Percentiles rank a stretch among this genome's conserved stretches.
Conservation (phyloP, 2,113 vertebrate genomes). For the Sander vitreus region DNA sequence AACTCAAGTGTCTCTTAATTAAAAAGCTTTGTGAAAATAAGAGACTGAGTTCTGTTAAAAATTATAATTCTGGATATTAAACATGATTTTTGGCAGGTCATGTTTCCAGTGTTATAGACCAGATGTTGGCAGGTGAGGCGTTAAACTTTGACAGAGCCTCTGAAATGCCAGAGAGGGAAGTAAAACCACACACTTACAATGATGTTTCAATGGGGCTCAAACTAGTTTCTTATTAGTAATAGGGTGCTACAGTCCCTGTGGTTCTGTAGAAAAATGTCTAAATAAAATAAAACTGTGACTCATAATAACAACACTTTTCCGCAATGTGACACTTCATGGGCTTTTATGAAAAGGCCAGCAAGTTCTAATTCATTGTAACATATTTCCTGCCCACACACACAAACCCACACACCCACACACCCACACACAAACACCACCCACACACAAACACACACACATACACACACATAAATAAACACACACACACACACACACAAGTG, state of each 20-base stretch:
- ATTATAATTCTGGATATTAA: slow-evolving; percentile 20
- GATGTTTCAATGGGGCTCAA: neutral
- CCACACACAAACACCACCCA: slow-evolving; percentile 74
- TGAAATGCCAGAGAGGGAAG: neutral
- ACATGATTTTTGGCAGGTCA: slow-evolving; percentile 16
- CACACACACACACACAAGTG: slow-evolving; percentile 84
- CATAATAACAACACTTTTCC: slow-evolving; percentile 25
- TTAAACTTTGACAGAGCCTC: slow-evolving; percentile 5
- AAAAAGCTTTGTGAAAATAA: neutral
- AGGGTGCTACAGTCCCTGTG: neutral
- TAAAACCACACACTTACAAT: slow-evolving; percentile 2
- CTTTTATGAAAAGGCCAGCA: slow-evolving; percentile 29
- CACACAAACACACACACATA: slow-evolving; percentile 67
- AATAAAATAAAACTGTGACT: slow-evolving; percentile 36
- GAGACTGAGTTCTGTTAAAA: slow-evolving; percentile 2
- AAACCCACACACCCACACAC: slow-evolving; percentile 77
- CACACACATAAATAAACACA: slow-evolving; percentile 76
- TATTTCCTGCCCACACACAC: slow-evolving; percentile 71
- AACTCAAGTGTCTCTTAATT: neutral
- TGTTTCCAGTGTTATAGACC: slow-evolving; percentile 17
- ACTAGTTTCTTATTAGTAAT: neutral
- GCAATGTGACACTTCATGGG: slow-evolving; percentile 21
- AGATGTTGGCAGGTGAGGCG: slow-evolving; percentile 36
- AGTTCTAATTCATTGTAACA: slow-evolving; percentile 61
- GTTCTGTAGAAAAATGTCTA: slow-evolving; percentile 16